A percentile compares a stretch with the other conserved stretches of the same genome.
These are phyloP conservation scores for Ectemnius lituratus DNA, from an alignment of 2,888 invertebrate species.

Conservation along the genomic window DNA sequence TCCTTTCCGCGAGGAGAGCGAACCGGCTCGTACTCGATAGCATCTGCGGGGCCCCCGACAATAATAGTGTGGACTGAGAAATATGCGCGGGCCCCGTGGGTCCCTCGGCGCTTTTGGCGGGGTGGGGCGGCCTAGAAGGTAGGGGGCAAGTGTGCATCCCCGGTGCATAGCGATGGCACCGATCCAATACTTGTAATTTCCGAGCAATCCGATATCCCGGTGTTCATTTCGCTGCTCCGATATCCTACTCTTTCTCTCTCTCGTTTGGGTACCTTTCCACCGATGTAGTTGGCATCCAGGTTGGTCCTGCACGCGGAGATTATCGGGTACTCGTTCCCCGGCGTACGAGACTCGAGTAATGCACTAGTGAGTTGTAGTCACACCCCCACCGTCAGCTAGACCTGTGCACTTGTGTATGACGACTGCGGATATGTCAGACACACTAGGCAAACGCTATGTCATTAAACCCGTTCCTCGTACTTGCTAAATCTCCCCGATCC, in stretches of 20 bases:
- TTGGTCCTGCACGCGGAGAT: background rate
- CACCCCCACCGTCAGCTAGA: too few species aligned
- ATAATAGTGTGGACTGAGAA: constrained; percentile 66
- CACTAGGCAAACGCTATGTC: too few species aligned
- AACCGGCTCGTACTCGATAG: constrained; percentile 64
- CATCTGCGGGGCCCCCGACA: constrained; percentile 61
- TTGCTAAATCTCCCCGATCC: too few species aligned
- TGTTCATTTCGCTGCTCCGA: background rate
- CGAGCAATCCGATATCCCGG: background rate
- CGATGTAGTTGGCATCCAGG: too few species aligned
- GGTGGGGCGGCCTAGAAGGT: constrained; percentile 35
- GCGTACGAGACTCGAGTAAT: background rate
- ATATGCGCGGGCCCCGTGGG: constrained; percentile 59
- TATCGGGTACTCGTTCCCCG: background rate
- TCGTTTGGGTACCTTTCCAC: background rate
- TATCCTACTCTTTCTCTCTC: background rate
- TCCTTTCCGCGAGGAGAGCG: constrained; percentile 61
- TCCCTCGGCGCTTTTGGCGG: constrained; percentile 50
- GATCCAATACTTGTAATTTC: constrained; percentile 12
- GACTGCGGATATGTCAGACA: too few species aligned
- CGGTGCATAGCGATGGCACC: constrained; percentile 34
- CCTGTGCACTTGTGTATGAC: too few species aligned
- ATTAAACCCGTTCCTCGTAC: too few species aligned
- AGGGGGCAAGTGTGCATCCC: constrained; percentile 26
- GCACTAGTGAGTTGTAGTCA: constrained; percentile 1